These are phyloP conservation scores for Dugesia japonica DNA, from an alignment of 2,888 invertebrate species.

Conservation along the genomic window DNA sequence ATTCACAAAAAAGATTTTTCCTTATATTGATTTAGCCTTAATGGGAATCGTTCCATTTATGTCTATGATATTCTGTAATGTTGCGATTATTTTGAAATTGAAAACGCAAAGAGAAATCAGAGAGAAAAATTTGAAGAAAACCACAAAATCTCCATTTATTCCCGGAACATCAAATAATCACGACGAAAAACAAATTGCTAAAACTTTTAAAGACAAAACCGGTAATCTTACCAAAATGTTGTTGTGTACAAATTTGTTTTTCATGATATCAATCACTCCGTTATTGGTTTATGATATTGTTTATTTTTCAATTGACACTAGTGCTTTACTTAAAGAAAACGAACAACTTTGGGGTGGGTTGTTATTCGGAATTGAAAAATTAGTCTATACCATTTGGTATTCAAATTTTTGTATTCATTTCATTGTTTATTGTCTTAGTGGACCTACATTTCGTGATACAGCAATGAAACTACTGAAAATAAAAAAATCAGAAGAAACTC, in stretches of 20 bases:
- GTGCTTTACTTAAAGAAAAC: background rate
- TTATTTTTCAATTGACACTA: background rate
- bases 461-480: conserved; percentile 12
- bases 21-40: conserved; percentile 26
- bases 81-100: conserved; percentile 26
- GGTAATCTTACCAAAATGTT: conserved; percentile 30
- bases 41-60: conserved; percentile 22
- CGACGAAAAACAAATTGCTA: background rate
- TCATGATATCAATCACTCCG: conserved; percentile 28
- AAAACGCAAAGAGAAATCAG: conserved; percentile 23
- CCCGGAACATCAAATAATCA: background rate
- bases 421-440: conserved; percentile 32
- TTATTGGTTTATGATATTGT: conserved; percentile 30
- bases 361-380: conserved; percentile 23
- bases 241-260: conserved; percentile 31
- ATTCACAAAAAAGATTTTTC: background rate
- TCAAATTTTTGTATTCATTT: conserved; percentile 32
- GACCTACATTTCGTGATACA: conserved; percentile 28
- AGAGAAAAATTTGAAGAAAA: conserved; percentile 4
- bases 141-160: background rate
- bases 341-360: conserved; percentile 22
- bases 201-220: conserved; percentile 11
- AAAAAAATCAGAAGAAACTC: background rate
- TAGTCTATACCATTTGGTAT: conserved; percentile 28
- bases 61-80: conserved; percentile 25